Evolutionary conservation across 2,113 vertebrate genomes (phyloP), one percentile per base, ranked within the genome.

Genomic region (Phyllostomus hastatus): DNA sequence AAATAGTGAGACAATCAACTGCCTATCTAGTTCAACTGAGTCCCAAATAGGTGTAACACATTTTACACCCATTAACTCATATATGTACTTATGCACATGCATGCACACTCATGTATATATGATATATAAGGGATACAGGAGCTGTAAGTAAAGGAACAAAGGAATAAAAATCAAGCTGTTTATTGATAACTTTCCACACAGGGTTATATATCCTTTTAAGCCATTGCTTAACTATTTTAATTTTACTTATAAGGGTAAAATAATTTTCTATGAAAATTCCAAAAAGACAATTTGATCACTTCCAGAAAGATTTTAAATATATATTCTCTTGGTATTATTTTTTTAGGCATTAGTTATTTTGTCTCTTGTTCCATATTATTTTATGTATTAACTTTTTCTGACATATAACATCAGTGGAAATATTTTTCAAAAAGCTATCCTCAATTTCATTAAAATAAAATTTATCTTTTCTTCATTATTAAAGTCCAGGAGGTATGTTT

Each of bases 371-470:
- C 26, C 81, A 66, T 92, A 84, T 54, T 92, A 41, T 92, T 76
- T 78, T 79, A 33, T 61, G 17, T 76, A 9, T 89, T 48, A 67
- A 16, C 38, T 59, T 87, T 83, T 82, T 70, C 20, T 90, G 48
- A 24, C 26, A n/a, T 38, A 67, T 38, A 76, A 72, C 19, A 85
- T 78, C 43, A 92, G 7, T 46, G 10, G 9, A 43, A 54, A 78
- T 89, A 48, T 67, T 94, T 89, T 95, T 78, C 31, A 61, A 93
- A 19, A 6, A 5, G 6, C 10, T 91, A 41, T 64, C 4, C 70
- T 78, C 95, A 84, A 70, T 81, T 88, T 67, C 33, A 66, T 92
- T 85, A 90, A 73, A 89, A 67, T 92, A 67, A 20, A 93, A 69
- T 87, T 73, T 83, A 54, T 78, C 20, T 73, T 48, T 22, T 43